Evolutionary conservation across 1,140 invertebrate species (phyloP).

Genomic region (Dinoponera quadriceps): DNA sequence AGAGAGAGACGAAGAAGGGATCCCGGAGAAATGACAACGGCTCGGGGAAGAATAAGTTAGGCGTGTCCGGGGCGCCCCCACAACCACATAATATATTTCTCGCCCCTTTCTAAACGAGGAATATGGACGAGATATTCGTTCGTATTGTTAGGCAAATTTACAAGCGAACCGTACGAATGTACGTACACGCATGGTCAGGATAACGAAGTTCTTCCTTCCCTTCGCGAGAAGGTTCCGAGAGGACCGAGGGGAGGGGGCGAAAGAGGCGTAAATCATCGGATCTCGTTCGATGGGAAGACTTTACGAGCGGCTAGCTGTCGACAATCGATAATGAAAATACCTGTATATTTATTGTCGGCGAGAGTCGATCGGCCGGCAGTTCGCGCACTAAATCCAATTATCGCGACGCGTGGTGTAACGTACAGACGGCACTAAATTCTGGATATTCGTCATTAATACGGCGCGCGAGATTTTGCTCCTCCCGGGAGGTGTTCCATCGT

Average conservation of each 20-base stretch:
- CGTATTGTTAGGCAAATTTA: constrained; percentile 75
- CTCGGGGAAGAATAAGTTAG: constrained; percentile 68
- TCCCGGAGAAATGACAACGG: constrained; percentile 72
- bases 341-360: constrained; percentile 68
- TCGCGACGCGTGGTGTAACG: constrained; percentile 61
- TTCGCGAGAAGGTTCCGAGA: not conserved
- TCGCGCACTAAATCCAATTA: constrained; percentile 70
- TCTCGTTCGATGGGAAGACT: constrained; percentile 62
- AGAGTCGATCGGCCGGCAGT: constrained; percentile 38
- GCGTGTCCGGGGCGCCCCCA: constrained; percentile 54
- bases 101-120: not conserved
- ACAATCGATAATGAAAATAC: constrained; percentile 74
- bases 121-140: constrained; percentile 70
- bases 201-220: constrained; percentile 25
- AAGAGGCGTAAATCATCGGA: constrained; percentile 66
- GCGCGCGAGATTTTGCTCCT: not conserved
- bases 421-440: constrained; percentile 61
- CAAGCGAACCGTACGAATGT: constrained; percentile 17
- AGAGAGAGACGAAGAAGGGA: constrained; percentile 43
- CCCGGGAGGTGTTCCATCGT: not conserved
- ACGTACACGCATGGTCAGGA: not conserved
- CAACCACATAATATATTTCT: constrained; percentile 59
- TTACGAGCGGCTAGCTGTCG: constrained; percentile 69
- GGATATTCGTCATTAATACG: constrained; percentile 22
- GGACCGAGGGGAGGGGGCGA: not conserved